A percentile compares a stretch with the other conserved stretches of the same genome.
Conservation (phyloP, 1,140 invertebrate genomes). For the Polypedilum vanderplanki region DNA sequence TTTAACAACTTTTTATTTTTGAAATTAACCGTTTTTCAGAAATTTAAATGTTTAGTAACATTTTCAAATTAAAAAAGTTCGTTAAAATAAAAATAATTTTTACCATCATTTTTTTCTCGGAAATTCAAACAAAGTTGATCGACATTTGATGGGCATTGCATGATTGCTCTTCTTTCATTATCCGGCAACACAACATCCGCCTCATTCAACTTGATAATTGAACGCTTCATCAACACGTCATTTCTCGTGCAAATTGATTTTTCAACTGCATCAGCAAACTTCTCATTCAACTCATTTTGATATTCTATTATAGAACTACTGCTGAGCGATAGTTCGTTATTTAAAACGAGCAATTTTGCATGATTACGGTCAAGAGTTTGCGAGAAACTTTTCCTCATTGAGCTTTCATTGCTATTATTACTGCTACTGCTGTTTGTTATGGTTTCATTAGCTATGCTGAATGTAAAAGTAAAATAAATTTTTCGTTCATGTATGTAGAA, state of each 20-base stretch:
- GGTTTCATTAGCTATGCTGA: no score
- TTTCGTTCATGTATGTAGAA: neutral
- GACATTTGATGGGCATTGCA: neutral
- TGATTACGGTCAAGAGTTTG: neutral
- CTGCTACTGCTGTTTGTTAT: neutral
- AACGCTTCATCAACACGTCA: neutral
- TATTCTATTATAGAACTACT: neutral
- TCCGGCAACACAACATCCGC: neutral
- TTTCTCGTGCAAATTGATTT: neutral
- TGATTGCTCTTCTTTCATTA: constrained; percentile 2
- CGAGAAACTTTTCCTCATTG: neutral
- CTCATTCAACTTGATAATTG: neutral
- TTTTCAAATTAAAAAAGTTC: neutral
- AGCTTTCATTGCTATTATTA: neutral
- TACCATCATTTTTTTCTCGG: neutral
- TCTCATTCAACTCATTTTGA: neutral
- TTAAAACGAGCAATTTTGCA: neutral
- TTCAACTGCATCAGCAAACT: neutral
- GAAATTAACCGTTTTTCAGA: no score
- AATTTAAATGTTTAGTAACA: neutral
- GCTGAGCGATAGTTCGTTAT: neutral
- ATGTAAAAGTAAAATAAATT: neutral
- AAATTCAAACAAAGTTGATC: neutral
- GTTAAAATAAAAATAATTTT: no score
- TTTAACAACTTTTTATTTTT: neutral